Conservation (phyloP, 2,113 vertebrate species). For the Silurus glanis region DNA sequence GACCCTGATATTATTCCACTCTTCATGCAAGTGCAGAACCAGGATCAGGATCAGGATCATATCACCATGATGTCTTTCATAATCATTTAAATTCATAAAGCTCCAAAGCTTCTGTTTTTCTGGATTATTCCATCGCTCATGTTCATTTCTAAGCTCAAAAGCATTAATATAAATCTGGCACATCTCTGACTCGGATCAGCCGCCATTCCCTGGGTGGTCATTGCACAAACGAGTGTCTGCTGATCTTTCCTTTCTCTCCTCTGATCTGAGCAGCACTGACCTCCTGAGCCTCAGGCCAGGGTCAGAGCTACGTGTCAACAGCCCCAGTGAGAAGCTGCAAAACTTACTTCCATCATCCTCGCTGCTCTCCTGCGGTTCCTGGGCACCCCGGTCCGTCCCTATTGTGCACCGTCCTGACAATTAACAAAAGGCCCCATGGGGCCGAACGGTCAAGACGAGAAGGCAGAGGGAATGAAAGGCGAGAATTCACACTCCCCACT, state of each 20-base stretch:
- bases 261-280: conserved; percentile 35
- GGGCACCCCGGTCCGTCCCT: conserved; percentile 57
- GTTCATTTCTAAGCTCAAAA: background rate
- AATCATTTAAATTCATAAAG: background rate
- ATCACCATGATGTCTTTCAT: background rate
- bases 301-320: conserved; percentile 53
- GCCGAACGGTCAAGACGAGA: conserved; percentile 59
- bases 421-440: conserved; percentile 60
- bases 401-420: conserved; percentile 65
- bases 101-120: background rate
- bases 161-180: conserved; percentile 31
- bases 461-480: conserved; percentile 51
- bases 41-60: background rate
- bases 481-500: conserved; percentile 59
- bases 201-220: conserved; percentile 50
- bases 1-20: background rate
- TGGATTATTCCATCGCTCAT: background rate
- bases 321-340: conserved; percentile 42
- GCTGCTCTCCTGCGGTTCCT: conserved; percentile 55
- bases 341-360: conserved; percentile 26
- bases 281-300: conserved; percentile 51
- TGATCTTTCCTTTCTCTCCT: conserved; percentile 46
- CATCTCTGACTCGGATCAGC: conserved; percentile 31
- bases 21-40: background rate
- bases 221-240: conserved; percentile 33